Evolutionary conservation across 2,113 vertebrate genomes (phyloP), one percentile per base, ranked within the genome.

Genomic region (Lycocorax pyrrhopterus): DNA sequence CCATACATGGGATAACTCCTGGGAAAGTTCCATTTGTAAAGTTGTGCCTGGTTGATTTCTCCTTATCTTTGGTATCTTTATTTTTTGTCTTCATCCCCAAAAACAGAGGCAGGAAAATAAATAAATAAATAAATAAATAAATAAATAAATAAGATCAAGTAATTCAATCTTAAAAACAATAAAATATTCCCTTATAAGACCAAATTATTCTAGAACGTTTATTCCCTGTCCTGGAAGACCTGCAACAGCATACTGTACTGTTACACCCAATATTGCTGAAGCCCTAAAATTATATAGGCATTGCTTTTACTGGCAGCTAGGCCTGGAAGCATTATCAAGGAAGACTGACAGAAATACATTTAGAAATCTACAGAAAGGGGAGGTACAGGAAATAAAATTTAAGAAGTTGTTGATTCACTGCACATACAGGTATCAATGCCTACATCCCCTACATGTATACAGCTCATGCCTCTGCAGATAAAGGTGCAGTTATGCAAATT

Each of bases 61-160:
- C 99, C 96, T 99, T 99, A 33, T 98, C 98, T 96, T 99, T 99
- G 76, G 95, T 95, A 83, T 99, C 99, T 97, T 99, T 99, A 91
- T 74, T 98, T 96, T 99, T 99, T 39, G 97, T 97, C 99, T 99
- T 98, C 58, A 95, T 94, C 93, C 94, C 91, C 49, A 93, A 41
- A 63, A 96, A 89, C 92, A 94, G 71, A 97, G 58, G 18, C 49
- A 88, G 46, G n/a, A 32, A 23, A 49, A 59, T 14, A 53, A 13
- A 27, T 27, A 62, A 11, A 7, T 2, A 72, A 26, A 11, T 2
- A 73, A 64, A 94, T 35, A 94, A 51, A n/a, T n/a, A n/a, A n/a
- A n/a, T n/a, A n/a, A 23, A 84, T 84, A 10, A 64, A 94, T 35
- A 94, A 51, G 25, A 16, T 66, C 26, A 92, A 43, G 11, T 0